These are phyloP conservation scores for Melanostoma mellinum DNA, from an alignment of 2,888 invertebrate genomes.

Conservation along the genomic window DNA sequence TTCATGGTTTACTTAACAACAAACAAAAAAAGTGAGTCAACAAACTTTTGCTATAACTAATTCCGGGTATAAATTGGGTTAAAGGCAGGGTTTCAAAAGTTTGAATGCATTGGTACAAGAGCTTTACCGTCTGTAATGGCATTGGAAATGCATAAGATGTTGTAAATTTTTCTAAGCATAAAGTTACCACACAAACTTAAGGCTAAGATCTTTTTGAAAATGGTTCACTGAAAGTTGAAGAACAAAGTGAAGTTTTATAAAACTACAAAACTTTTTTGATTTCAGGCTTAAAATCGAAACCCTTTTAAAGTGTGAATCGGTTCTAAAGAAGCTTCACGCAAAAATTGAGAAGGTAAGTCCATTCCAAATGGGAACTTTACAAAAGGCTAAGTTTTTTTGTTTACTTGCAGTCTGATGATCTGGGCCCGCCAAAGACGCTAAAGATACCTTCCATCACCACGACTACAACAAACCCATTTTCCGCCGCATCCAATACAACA, in stretches of 20 bases:
- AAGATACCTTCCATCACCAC: slow-evolving; percentile 21
- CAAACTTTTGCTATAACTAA: not conserved
- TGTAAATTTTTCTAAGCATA: too few relatives aligned
- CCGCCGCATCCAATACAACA: slow-evolving; percentile 14
- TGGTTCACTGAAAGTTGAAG: too few relatives aligned
- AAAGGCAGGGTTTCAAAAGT: not conserved
- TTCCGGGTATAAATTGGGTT: too few relatives aligned
- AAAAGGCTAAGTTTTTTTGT: not conserved
- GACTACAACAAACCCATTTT: slow-evolving; percentile 15
- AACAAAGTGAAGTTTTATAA: not conserved
- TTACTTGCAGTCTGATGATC: slow-evolving; percentile 60
- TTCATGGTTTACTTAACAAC: slow-evolving; percentile 75
- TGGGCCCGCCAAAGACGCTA: slow-evolving; percentile 29
- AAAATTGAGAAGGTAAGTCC: slow-evolving; percentile 77
- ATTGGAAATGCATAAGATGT: too few relatives aligned
- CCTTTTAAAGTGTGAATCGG: slow-evolving; percentile 77
- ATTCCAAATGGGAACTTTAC: not conserved
- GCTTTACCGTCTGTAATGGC: too few relatives aligned
- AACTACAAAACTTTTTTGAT: not conserved
- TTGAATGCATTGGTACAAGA: too few relatives aligned
- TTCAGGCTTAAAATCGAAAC: slow-evolving; percentile 76
- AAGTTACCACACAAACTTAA: too few relatives aligned
- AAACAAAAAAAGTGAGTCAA: slow-evolving; percentile 76
- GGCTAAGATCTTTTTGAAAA: too few relatives aligned
- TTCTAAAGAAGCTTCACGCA: slow-evolving; percentile 76